phyloP scores from a whole-genome alignment of 2,797 vertebrate species.

The Myoxocephalus aenaeus region DNA sequence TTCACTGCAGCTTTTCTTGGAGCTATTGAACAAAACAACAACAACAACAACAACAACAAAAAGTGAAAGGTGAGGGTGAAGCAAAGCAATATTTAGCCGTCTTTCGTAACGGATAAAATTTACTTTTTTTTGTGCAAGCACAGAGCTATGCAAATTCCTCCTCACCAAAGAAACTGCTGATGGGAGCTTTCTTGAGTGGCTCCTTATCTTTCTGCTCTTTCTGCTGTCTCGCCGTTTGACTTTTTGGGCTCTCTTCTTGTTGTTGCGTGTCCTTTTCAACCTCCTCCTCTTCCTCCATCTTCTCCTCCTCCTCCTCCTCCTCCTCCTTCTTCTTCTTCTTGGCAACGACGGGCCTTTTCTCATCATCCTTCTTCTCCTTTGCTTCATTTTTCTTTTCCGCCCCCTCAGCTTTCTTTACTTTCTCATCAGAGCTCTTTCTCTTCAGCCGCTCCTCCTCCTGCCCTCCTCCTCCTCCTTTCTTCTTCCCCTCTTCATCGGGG shows the following conservation, averaged over 20 bases:
- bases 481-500: constrained; percentile 50
- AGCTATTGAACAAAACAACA: constrained; percentile 66
- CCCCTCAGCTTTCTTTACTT: constrained; percentile 57
- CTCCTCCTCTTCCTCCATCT: constrained; percentile 31
- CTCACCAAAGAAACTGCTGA: constrained; percentile 92
- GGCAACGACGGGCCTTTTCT: constrained; percentile 36
- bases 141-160: constrained; percentile 65
- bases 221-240: constrained; percentile 54
- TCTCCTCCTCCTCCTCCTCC: constrained; percentile 24
- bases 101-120: constrained; percentile 53
- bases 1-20: constrained; percentile 85
- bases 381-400: constrained; percentile 55
- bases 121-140: constrained; percentile 54
- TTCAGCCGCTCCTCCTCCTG: constrained; percentile 22
- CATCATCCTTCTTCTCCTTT: constrained; percentile 58
- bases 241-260: constrained; percentile 63
- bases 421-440: constrained; percentile 46
- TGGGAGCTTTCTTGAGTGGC: constrained; percentile 73
- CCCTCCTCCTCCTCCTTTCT: constrained; percentile 27
- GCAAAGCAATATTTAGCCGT: constrained; percentile 38
- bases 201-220: constrained; percentile 73
- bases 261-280: constrained; percentile 57
- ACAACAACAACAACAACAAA: background rate
- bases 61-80: constrained; percentile 28
- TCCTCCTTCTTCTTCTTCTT: constrained; percentile 17